Percentiles rank a stretch among this genome's conserved stretches.
These are phyloP conservation scores for Pilophorus perplexus DNA, from an alignment of 2,888 invertebrate genomes.

Conservation along the genomic window DNA sequence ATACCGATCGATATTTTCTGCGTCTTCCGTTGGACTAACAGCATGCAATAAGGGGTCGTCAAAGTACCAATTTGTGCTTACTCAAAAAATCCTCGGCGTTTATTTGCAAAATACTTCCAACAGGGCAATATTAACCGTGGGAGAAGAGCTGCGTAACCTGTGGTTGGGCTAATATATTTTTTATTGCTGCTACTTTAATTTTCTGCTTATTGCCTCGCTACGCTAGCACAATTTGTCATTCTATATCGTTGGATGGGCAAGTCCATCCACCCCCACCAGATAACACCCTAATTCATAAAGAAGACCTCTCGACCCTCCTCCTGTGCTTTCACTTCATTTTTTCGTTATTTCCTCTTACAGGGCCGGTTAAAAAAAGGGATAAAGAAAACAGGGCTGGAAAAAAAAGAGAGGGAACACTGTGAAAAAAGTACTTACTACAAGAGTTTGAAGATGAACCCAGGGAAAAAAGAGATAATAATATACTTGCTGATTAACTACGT, in stretches of 20 bases:
- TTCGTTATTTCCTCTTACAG: neutral
- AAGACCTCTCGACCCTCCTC: neutral
- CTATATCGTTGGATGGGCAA: conserved; percentile 8
- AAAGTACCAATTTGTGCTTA: too few relatives aligned
- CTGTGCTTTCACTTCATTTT: neutral
- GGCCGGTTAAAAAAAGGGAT: neutral
- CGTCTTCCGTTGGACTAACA: too few relatives aligned
- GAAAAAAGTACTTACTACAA: too few relatives aligned
- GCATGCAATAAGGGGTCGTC: too few relatives aligned
- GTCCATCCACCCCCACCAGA: neutral
- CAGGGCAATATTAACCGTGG: neutral
- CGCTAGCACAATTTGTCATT: conserved; percentile 22
- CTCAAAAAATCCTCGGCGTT: too few relatives aligned
- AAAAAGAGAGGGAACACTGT: neutral
- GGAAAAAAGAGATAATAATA: too few relatives aligned
- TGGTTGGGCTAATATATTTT: conserved; percentile 13
- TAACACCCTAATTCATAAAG: conserved; percentile 2
- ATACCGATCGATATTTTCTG: too few relatives aligned
- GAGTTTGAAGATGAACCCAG: too few relatives aligned
- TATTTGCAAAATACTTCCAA: too few relatives aligned
- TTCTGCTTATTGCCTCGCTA: conserved; percentile 22
- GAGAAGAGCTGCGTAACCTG: neutral
- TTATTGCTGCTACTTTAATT: conserved; percentile 29
- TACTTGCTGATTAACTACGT: too few relatives aligned
- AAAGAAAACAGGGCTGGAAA: neutral